A percentile compares a stretch with the other conserved stretches of the same genome.
Conservation (phyloP, 2,888 invertebrate genomes). For the Disparrhopalites patrizii region DNA sequence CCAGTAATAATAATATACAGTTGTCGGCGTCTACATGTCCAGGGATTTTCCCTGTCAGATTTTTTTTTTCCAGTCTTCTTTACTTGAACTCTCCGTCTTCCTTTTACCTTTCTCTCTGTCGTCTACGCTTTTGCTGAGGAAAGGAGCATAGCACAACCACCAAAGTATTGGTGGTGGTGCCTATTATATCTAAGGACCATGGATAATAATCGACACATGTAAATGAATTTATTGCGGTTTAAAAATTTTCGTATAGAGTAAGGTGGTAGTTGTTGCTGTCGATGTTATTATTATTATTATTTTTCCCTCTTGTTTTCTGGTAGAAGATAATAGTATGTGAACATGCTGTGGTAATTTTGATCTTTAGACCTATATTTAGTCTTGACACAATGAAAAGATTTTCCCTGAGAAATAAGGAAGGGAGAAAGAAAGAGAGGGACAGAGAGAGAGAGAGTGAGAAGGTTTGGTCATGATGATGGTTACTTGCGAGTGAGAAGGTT, state of each 20-base stretch:
- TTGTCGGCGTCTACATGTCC: background rate
- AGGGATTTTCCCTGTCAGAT: conserved; percentile 1
- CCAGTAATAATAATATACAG: too few species aligned
- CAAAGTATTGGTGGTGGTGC: too few species aligned
- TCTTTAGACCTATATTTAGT: conserved; percentile 12
- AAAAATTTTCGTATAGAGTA: too few species aligned
- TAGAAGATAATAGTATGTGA: conserved; percentile 7
- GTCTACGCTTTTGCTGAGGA: too few species aligned
- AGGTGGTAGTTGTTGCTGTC: conserved; percentile 1
- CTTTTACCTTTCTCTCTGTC: too few species aligned
- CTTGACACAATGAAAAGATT: conserved; percentile 8
- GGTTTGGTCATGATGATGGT: too few species aligned
- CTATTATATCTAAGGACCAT: too few species aligned
- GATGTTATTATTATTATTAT: background rate
- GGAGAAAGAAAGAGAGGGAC: background rate
- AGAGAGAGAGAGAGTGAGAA: conserved; percentile 2
- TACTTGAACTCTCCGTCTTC: too few species aligned
- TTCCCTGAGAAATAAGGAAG: conserved; percentile 1
- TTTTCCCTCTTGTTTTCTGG: background rate
- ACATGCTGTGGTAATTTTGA: conserved; percentile 17
- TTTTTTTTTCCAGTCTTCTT: background rate
- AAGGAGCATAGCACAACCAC: too few species aligned
- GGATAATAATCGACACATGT: conserved; percentile 4
- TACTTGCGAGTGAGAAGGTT: conserved; percentile 1
- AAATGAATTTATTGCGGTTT: conserved; percentile 6